Evolutionary conservation across 2,888 invertebrate genomes (phyloP).

Genomic region (Orthosia cruda): DNA sequence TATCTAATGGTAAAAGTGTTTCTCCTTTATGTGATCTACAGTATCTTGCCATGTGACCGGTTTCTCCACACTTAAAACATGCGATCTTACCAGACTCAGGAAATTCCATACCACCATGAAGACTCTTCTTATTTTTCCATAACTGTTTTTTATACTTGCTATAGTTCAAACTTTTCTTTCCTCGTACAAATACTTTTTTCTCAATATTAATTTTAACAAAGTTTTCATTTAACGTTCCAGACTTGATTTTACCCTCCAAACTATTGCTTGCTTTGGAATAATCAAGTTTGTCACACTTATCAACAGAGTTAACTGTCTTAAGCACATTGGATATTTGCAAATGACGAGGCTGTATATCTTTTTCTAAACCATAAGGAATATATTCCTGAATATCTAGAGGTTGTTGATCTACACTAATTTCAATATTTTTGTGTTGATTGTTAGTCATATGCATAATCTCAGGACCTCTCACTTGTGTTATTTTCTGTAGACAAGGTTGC

Average conservation of each 20-base stretch:
- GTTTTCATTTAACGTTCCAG: conserved; percentile 96
- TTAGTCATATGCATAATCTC: conserved; percentile 41
- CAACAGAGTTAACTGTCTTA: conserved; percentile 58
- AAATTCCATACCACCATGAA: conserved; percentile 93
- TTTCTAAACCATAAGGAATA: conserved; percentile 85
- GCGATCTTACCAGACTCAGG: conserved; percentile 93
- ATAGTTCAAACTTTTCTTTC: conserved; percentile 94
- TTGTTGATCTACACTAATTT: conserved; percentile 74
- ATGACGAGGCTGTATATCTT: conserved; percentile 83
- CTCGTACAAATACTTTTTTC: conserved; percentile 96
- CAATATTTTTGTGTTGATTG: conserved; percentile 38
- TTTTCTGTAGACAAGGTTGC: conserved; percentile 37
- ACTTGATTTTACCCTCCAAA: conserved; percentile 93
- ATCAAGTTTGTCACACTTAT: conserved; percentile 48
- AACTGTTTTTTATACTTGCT: conserved; percentile 96
- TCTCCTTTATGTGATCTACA: conserved; percentile 93
- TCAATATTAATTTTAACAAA: conserved; percentile 97
- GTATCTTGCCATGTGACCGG: conserved; percentile 95
- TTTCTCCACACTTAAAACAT: conserved; percentile 97
- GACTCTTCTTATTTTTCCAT: conserved; percentile 94
- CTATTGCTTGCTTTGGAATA: conserved; percentile 85
- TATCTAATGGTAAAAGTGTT: conserved; percentile 92
- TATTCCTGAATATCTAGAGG: conserved; percentile 88
- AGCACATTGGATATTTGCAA: conserved; percentile 78
- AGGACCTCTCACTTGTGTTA: conserved; percentile 12